Percentiles rank a stretch among this genome's conserved stretches.
phyloP scores from a whole-genome alignment of 92 coral and sea anemone species.

The Paramuricea clavata region DNA sequence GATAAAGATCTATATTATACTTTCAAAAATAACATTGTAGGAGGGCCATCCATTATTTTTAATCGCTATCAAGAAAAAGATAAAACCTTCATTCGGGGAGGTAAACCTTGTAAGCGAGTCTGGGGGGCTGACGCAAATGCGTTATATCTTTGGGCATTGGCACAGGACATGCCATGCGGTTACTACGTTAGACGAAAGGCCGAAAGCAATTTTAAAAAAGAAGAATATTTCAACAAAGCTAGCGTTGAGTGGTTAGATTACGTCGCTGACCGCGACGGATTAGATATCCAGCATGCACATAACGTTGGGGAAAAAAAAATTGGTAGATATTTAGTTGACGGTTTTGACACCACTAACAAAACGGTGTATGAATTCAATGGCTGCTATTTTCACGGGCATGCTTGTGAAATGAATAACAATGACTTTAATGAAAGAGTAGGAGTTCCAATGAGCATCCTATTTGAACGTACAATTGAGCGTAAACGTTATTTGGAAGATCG shows the following conservation, averaged over 20 bases:
- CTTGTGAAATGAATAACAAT: background rate
- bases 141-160: background rate
- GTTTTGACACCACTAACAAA: background rate
- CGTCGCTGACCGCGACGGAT: background rate
- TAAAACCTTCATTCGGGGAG: background rate
- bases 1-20: constrained; percentile 16
- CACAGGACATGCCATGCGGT: no score
- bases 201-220: background rate
- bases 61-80: constrained; percentile 41
- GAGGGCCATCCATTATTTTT: constrained; percentile 46
- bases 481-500: constrained; percentile 14
- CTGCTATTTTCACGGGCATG: background rate
- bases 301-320: background rate
- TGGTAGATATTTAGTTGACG: background rate
- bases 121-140: background rate
- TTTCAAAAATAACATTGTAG: constrained; percentile 40
- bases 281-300: background rate
- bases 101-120: background rate
- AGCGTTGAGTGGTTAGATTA: constrained; percentile 1
- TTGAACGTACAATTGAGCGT: background rate
- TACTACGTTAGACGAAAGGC: background rate
- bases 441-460: background rate
- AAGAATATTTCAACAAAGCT: background rate
- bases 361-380: background rate
- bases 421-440: background rate